Percentiles rank a stretch among this genome's conserved stretches.
Conservation (phyloP, 1,140 invertebrate species). For the Lethocerus indicus region DNA sequence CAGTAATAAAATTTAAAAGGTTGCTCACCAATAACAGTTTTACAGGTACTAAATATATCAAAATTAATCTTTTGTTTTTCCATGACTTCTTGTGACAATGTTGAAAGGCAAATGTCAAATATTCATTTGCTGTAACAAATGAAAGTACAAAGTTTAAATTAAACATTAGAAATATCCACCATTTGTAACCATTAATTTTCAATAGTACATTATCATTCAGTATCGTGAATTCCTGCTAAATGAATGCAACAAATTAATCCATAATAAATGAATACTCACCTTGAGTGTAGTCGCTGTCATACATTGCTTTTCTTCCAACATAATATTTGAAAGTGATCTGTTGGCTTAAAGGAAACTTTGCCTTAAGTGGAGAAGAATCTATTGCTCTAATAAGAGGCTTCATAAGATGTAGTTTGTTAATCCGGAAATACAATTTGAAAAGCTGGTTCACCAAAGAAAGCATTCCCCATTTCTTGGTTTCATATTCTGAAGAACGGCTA, state of each 20-base stretch:
- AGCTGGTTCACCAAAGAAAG: slow-evolving; percentile 90
- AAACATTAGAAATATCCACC: not conserved
- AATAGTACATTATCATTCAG: not conserved
- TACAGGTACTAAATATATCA: slow-evolving; percentile 93
- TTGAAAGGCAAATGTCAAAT: slow-evolving; percentile 82
- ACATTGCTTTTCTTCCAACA: slow-evolving; percentile 93
- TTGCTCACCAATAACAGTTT: slow-evolving; percentile 44
- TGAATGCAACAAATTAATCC: not conserved
- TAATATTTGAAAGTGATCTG: slow-evolving; percentile 95
- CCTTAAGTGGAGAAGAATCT: slow-evolving; percentile 76
- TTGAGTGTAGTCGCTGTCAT: slow-evolving; percentile 86
- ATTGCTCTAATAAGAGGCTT: slow-evolving; percentile 93
- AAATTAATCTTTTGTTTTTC: slow-evolving; percentile 83
- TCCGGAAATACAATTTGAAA: slow-evolving; percentile 94
- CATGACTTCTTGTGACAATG: slow-evolving; percentile 64
- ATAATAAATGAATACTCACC: slow-evolving; percentile 26
- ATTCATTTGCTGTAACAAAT: slow-evolving; percentile 62
- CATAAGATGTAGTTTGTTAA: slow-evolving; percentile 92
- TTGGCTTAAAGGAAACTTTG: slow-evolving; percentile 68
- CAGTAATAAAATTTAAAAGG: not conserved
- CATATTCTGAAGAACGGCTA: slow-evolving; percentile 59
- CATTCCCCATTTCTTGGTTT: slow-evolving; percentile 93
- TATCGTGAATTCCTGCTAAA: not conserved
- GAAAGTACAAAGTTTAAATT: slow-evolving; percentile 7
- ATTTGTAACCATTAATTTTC: not conserved